A percentile compares a stretch with the other conserved stretches of the same genome.
These are phyloP conservation scores for Epirrhoe tristata DNA, from an alignment of 2,888 invertebrate genomes.

Conservation along the genomic window DNA sequence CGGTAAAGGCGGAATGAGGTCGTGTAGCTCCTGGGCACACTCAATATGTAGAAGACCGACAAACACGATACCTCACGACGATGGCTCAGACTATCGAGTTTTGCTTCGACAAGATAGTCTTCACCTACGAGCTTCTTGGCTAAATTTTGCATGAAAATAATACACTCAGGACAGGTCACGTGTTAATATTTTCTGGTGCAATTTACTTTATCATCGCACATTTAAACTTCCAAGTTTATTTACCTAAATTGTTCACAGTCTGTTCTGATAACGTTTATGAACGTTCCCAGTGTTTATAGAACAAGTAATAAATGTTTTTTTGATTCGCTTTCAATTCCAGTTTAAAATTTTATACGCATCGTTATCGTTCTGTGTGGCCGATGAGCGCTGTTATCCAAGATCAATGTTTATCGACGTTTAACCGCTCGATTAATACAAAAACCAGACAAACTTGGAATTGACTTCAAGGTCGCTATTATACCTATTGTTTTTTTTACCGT, in stretches of 20 bases:
- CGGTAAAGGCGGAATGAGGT: too few relatives aligned
- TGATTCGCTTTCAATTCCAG: slow-evolving; percentile 33
- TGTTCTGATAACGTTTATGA: slow-evolving; percentile 12
- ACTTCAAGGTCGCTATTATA: background rate
- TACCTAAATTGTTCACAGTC: slow-evolving; percentile 4
- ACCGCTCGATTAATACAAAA: background rate
- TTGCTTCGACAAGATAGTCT: too few relatives aligned
- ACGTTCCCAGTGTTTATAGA: slow-evolving; percentile 25
- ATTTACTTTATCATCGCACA: background rate
- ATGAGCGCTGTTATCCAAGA: slow-evolving; percentile 36
- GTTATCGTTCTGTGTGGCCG: slow-evolving; percentile 45
- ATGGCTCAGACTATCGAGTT: too few relatives aligned
- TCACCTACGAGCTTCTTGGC: too few relatives aligned
- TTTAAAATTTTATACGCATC: slow-evolving; percentile 35
- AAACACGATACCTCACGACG: too few relatives aligned
- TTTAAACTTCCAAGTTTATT: background rate
- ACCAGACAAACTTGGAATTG: background rate
- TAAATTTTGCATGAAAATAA: too few relatives aligned
- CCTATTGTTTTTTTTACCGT: too few relatives aligned
- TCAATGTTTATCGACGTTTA: background rate
- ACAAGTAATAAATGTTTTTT: slow-evolving; percentile 29
- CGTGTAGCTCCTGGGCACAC: too few relatives aligned
- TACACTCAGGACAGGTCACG: background rate
- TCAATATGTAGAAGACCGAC: too few relatives aligned
- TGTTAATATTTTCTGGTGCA: background rate